phyloP scores from a whole-genome alignment of 64 coral and sea anemone genomes.

The Montipora capricornis region DNA sequence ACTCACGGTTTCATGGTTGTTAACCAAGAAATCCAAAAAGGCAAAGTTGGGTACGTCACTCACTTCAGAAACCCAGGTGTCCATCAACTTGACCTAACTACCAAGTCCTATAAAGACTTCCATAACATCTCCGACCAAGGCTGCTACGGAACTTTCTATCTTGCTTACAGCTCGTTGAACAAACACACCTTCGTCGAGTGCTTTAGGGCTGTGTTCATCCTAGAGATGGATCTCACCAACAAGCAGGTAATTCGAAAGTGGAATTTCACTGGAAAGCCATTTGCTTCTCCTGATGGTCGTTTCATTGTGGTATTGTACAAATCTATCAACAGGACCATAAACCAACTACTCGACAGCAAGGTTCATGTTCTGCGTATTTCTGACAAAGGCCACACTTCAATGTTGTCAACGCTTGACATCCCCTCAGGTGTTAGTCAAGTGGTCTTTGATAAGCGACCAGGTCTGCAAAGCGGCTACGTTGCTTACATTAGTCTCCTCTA shows the following conservation, averaged over 20 bases:
- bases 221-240: neutral
- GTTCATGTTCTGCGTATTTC: neutral
- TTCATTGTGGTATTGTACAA: slow-evolving; percentile 39
- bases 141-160: slow-evolving; percentile 39
- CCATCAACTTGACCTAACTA: slow-evolving; percentile 19
- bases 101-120: slow-evolving; percentile 42
- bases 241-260: neutral
- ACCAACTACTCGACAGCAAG: slow-evolving; percentile 11
- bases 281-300: slow-evolving; percentile 34
- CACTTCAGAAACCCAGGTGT: slow-evolving; percentile 49
- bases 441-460: slow-evolving; percentile 16
- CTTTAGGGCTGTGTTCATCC: neutral
- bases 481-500: slow-evolving; percentile 49
- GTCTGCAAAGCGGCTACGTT: neutral
- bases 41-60: slow-evolving; percentile 49
- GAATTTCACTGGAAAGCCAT: slow-evolving; percentile 21
- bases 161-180: slow-evolving; percentile 53
- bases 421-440: slow-evolving; percentile 14
- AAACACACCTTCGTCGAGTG: slow-evolving; percentile 42
- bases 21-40: slow-evolving; percentile 5
- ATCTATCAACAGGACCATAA: slow-evolving; percentile 19
- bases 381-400: neutral
- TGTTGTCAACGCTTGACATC: slow-evolving; percentile 8
- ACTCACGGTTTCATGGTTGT: slow-evolving; percentile 49
- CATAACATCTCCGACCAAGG: slow-evolving; percentile 27